Conservation (phyloP, 35 echinoderm and acorn worm genomes). For the Ophioderma brevispina region DNA sequence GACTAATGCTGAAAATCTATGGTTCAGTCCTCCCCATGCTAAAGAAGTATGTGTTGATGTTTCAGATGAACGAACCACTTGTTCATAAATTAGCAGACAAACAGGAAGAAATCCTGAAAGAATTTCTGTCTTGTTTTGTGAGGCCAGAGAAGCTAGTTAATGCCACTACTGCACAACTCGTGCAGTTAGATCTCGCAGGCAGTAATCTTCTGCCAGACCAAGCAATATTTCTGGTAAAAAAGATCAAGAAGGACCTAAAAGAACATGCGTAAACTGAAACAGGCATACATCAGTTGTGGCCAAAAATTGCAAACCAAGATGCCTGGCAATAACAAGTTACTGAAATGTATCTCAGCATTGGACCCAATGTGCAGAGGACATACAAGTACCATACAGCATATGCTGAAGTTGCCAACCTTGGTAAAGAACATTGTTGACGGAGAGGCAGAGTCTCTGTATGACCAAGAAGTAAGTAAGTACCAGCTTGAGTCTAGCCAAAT, state of each 20-base stretch:
- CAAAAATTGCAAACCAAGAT: neutral
- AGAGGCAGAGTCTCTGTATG: neutral
- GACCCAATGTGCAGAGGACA: conserved; percentile 10
- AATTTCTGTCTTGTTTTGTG: conserved; percentile 5
- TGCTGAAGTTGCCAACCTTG: neutral
- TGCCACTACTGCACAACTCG: neutral
- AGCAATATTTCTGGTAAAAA: neutral
- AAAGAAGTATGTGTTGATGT: conserved; percentile 8
- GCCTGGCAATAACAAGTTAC: conserved; percentile 13
- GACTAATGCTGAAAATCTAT: conserved; percentile 31
- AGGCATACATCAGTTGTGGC: conserved; percentile 24
- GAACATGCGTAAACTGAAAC: neutral
- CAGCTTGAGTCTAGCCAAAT: neutral
- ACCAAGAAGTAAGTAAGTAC: conserved; percentile 4
- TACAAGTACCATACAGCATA: neutral
- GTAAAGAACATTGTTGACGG: neutral
- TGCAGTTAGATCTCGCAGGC: neutral
- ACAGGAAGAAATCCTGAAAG: conserved; percentile 17
- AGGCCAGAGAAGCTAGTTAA: neutral
- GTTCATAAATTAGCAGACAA: conserved; percentile 20
- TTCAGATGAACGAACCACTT: conserved; percentile 8
- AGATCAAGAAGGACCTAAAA: neutral
- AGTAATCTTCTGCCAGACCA: neutral
- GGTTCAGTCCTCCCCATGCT: conserved; percentile 16
- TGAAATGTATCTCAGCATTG: neutral